These are phyloP conservation scores for Mergus octosetaceus DNA, from an alignment of 2,797 vertebrate species.

Conservation along the genomic window DNA sequence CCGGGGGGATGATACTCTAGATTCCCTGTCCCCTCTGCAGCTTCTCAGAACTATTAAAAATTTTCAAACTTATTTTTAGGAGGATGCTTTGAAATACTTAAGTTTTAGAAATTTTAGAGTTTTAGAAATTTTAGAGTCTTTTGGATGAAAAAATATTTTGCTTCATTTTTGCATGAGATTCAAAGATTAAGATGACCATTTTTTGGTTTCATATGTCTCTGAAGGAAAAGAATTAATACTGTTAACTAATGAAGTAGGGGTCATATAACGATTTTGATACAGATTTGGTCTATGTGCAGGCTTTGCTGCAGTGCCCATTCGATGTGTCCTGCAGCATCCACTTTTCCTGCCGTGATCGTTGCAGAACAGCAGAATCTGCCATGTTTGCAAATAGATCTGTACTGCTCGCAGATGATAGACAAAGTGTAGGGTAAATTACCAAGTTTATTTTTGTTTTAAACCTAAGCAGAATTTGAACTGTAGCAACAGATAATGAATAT, in stretches of 20 bases:
- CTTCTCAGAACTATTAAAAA: neutral
- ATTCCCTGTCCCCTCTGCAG: neutral
- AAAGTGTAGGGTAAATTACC: neutral
- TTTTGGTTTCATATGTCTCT: neutral
- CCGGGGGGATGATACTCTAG: neutral
- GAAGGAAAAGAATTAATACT: neutral
- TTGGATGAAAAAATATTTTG: neutral
- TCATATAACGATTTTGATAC: neutral
- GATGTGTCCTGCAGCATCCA: neutral
- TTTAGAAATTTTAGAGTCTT: neutral
- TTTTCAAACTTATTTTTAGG: neutral
- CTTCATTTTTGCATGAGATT: neutral
- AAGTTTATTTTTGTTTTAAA: constrained; percentile 4
- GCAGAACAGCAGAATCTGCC: neutral
- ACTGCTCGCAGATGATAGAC: neutral
- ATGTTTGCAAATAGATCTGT: neutral
- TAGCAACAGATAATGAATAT: neutral
- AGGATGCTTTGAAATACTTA: neutral
- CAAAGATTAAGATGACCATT: neutral
- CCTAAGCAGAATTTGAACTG: neutral
- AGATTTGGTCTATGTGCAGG: neutral
- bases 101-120: neutral
- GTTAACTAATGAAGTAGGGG: neutral
- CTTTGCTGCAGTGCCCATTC: neutral
- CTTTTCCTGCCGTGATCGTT: neutral